Base-by-base conservation (phyloP, 2,113 vertebrate genomes). In the Garra rufa region DNA sequence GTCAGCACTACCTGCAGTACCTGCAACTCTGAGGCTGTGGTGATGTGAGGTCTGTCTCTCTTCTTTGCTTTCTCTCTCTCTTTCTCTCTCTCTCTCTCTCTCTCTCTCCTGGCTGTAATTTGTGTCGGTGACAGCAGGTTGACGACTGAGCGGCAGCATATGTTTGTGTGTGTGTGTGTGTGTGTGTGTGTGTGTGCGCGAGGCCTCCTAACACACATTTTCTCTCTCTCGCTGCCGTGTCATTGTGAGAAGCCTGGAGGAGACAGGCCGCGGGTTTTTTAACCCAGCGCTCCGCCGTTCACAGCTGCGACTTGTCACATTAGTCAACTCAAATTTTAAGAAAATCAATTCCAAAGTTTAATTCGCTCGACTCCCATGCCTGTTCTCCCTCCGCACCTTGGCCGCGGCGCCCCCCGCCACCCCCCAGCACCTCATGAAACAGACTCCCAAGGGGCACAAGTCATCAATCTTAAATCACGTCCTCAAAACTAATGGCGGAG, bases 391-490 rank as follows among this genome's bases (percentile, higher is more conserved):
- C 90, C 88, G 89, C 90, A 86, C 88, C 92, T 84, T 83, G 92
- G 91, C 91, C 93, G 91, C 83, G 57, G 86, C 67, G 26, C 65
- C 46, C 43, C 55, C 85, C 74, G 74, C n/a, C 81, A 63, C 3
- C n/a, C 82, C 30, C 59, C 38, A 67, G 63, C 50, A 59, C 82
- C 55, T 85, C 76, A 90, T 85, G 88, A 89, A 93, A 90, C 87
- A 88, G 83, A 91, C 92, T 94, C 93, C 91, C 92, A 57, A 80
- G 91, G 89, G 94, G 92, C 92, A 92, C 91, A 94, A 95, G 92
- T 94, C 93, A 95, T 95, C 94, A 95, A 94, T 95, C 93, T 94
- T 93, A 93, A 94, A 93, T 94, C 91, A 92, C 89, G 88, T 92
- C 89, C 89, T 92, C 89, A 90, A 92, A 94, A 91, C 92, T 94